These are phyloP conservation scores for Macrosoma leucophasiata DNA, from an alignment of 2,888 invertebrate species.

Conservation along the genomic window DNA sequence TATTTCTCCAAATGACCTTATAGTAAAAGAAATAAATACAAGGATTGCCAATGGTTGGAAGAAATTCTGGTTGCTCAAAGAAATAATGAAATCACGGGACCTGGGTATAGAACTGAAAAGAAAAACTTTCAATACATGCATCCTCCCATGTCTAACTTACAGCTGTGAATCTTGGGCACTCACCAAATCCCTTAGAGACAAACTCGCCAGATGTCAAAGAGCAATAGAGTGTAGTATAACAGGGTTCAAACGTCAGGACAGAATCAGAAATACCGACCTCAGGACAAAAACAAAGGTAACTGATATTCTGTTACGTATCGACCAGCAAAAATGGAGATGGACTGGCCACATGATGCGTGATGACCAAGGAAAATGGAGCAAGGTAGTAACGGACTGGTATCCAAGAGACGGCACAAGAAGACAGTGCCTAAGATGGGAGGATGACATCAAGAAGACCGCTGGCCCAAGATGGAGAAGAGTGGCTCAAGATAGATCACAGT, in stretches of 20 bases:
- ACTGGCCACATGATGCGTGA: neutral
- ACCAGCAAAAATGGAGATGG: neutral
- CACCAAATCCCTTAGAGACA: conserved; percentile 1
- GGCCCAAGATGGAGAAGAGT: no score
- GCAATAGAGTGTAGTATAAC: conserved; percentile 6
- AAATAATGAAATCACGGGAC: conserved; percentile 16
- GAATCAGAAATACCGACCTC: neutral
- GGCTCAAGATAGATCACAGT: no score
- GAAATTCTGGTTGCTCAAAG: conserved; percentile 16
- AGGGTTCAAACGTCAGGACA: neutral
- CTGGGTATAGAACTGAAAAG: conserved; percentile 12
- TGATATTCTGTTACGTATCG: neutral
- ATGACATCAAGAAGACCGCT: no score
- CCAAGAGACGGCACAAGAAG: no score
- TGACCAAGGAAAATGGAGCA: neutral
- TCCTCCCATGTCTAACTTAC: conserved; percentile 18
- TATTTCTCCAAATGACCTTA: neutral
- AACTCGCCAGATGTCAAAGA: conserved; percentile 4
- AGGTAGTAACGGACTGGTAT: no score
- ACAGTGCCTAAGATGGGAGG: no score
- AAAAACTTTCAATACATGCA: conserved; percentile 18
- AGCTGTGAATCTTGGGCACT: conserved; percentile 17
- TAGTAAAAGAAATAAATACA: neutral
- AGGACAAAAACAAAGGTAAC: neutral
- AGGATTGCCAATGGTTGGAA: neutral